Percentiles rank a stretch among this genome's conserved stretches.
Conservation (phyloP, 2,113 vertebrate species). For the Garra rufa region DNA sequence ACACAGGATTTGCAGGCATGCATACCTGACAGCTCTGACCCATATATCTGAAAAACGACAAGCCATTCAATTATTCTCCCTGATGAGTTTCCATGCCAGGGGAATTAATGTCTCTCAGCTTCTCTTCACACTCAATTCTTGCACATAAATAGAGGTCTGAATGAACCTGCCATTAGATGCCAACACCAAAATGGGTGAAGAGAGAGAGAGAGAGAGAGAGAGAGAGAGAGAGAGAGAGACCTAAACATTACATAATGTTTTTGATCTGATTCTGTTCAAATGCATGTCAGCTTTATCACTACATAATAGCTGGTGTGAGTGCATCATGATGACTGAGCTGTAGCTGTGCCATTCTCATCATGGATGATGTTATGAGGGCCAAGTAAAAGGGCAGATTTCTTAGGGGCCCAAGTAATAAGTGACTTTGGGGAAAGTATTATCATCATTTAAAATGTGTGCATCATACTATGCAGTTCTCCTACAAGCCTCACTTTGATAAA, state of each 20-base stretch:
- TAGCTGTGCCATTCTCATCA: not conserved
- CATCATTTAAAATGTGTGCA: slow-evolving; percentile 12
- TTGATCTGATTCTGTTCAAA: not conserved
- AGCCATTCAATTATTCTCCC: slow-evolving; percentile 59
- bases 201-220: not conserved
- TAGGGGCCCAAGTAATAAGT: not conserved
- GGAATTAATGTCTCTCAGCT: slow-evolving; percentile 57
- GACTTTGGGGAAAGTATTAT: slow-evolving; percentile 13
- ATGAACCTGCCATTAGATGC: slow-evolving; percentile 42
- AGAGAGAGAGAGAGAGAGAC: not conserved
- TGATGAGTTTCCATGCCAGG: slow-evolving; percentile 58
- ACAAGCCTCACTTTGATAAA: slow-evolving; percentile 30
- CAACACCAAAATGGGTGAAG: slow-evolving; percentile 22
- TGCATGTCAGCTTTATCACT: slow-evolving; percentile 5
- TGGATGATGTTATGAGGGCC: not conserved
- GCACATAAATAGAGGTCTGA: slow-evolving; percentile 47
- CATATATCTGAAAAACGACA: slow-evolving; percentile 57
- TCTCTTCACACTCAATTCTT: slow-evolving; percentile 36
- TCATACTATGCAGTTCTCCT: slow-evolving; percentile 8
- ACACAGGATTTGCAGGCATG: slow-evolving; percentile 44
- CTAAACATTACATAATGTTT: slow-evolving; percentile 22
- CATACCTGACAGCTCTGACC: slow-evolving; percentile 46
- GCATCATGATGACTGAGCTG: not conserved
- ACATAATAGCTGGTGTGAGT: not conserved
- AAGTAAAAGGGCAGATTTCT: not conserved